Conservation (phyloP, 2,797 vertebrate species). For the Discoglossus pictus region DNA sequence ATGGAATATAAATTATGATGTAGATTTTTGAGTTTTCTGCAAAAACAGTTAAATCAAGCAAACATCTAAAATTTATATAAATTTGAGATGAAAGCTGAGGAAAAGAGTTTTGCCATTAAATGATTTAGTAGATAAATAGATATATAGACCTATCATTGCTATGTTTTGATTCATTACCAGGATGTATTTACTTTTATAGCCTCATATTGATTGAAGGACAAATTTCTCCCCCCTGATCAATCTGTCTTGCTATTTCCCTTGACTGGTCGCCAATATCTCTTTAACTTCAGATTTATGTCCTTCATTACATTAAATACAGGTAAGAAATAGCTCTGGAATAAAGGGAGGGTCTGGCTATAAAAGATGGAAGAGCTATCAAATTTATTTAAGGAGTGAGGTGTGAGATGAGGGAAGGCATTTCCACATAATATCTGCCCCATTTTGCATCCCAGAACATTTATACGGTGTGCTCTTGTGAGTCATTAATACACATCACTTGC, state of each 20-base stretch:
- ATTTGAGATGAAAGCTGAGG: constrained; percentile 2
- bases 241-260: constrained; percentile 63
- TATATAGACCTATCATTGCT: constrained; percentile 27
- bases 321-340: constrained; percentile 37
- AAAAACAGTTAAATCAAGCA: too few species aligned
- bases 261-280: constrained; percentile 71
- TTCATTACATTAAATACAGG: constrained; percentile 67
- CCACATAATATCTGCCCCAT: too few species aligned
- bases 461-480: too few species aligned
- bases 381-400: background rate
- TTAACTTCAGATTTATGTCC: constrained; percentile 73
- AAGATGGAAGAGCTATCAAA: constrained; percentile 11
- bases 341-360: constrained; percentile 11
- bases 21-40: too few species aligned
- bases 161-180: constrained; percentile 63
- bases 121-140: background rate
- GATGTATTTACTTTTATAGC: constrained; percentile 67
- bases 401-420: too few species aligned
- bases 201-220: constrained; percentile 63
- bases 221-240: constrained; percentile 63
- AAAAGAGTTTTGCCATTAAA: constrained; percentile 21
- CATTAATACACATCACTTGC: too few species aligned
- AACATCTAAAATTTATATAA: constrained; percentile 19
- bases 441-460: too few species aligned
- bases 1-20: too few species aligned